These are phyloP conservation scores for Callosobruchus maculatus DNA, from an alignment of 2,888 invertebrate species.

Conservation along the genomic window DNA sequence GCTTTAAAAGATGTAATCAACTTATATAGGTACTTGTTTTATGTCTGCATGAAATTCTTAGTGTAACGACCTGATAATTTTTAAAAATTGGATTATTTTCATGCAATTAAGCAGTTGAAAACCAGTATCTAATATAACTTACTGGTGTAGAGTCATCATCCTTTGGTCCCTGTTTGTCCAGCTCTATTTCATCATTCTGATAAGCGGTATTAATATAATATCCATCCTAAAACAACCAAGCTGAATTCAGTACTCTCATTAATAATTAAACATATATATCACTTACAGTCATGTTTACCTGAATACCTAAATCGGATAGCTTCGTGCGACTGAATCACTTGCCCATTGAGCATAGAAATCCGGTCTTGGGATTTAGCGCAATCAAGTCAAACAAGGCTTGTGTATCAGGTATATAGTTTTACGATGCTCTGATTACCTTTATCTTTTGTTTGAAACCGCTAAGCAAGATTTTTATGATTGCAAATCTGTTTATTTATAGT, in stretches of 20 bases:
- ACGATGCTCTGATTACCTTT: not conserved
- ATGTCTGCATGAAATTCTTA: too few relatives aligned
- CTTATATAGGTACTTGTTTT: too few relatives aligned
- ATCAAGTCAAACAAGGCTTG: not conserved
- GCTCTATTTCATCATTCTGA: not conserved
- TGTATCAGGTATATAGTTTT: not conserved
- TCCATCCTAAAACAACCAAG: not conserved
- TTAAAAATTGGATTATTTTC: too few relatives aligned
- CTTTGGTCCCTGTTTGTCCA: not conserved
- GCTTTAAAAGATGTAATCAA: too few relatives aligned
- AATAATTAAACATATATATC: not conserved
- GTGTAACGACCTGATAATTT: too few relatives aligned
- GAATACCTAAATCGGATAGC: not conserved
- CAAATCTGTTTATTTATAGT: not conserved
- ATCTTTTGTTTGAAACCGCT: not conserved
- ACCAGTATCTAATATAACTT: not conserved
- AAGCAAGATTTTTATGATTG: not conserved
- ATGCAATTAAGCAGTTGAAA: too few relatives aligned
- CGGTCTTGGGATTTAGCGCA: not conserved
- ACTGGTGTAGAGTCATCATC: not conserved
- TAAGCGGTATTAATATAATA: not conserved
- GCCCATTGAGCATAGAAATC: not conserved
- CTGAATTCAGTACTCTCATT: not conserved
- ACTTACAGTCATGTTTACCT: not conserved
- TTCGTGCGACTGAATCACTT: not conserved